phyloP scores from a whole-genome alignment of 1,140 invertebrate genomes.

The Zelostemma sp. region DNA sequence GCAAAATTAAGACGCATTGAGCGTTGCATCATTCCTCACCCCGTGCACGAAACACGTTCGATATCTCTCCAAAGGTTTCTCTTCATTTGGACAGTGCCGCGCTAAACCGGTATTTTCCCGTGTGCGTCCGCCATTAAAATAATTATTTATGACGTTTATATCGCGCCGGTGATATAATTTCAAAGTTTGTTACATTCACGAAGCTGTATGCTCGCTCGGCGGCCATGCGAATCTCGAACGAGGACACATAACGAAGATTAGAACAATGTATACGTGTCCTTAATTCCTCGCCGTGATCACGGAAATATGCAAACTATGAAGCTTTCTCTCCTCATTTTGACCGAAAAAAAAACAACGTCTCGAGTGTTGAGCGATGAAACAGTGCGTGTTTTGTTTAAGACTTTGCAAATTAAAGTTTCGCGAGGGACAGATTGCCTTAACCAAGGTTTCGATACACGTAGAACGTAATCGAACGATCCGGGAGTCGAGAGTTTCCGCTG shows the following conservation, averaged over 20 bases:
- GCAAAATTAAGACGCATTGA: slow-evolving; percentile 41
- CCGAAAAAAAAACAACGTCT: no score
- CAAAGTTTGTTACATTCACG: slow-evolving; percentile 59
- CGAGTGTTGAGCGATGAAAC: no score
- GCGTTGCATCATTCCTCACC: slow-evolving; percentile 44
- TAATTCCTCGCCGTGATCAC: no score
- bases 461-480: slow-evolving; percentile 54
- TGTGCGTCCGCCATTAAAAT: slow-evolving; percentile 59
- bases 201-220: slow-evolving; percentile 34
- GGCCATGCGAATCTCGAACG: slow-evolving; percentile 41
- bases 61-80: slow-evolving; percentile 50
- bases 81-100: slow-evolving; percentile 47
- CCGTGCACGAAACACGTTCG: slow-evolving; percentile 35
- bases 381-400: no score
- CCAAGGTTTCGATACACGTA: neutral
- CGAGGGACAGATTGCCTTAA: neutral
- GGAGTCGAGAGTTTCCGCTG: slow-evolving; percentile 46
- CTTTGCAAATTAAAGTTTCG: no score
- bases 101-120: slow-evolving; percentile 47
- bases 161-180: slow-evolving; percentile 66
- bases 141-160: slow-evolving; percentile 65
- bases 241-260: slow-evolving; percentile 20
- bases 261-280: neutral
- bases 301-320: no score
- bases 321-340: no score